Evolutionary conservation across 2,113 vertebrate species (phyloP).

Genomic region (Calidris pygmaea): DNA sequence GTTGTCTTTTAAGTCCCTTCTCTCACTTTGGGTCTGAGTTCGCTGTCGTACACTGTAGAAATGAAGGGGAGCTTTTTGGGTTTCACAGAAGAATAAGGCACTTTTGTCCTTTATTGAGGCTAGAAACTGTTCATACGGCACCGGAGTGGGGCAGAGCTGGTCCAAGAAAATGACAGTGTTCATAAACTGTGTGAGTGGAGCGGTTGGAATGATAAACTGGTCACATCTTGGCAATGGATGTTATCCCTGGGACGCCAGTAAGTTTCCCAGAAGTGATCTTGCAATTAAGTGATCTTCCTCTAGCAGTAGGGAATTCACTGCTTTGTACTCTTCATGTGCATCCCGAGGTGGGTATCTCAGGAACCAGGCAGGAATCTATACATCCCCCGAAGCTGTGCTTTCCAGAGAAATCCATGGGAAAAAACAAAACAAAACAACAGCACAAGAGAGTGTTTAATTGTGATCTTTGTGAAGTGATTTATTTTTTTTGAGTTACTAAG

Average conservation of each 20-base stretch:
- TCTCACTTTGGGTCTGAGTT: not conserved
- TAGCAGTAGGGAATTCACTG: not conserved
- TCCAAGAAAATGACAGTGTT: not conserved
- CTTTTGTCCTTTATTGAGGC: not conserved
- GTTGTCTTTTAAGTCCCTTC: not conserved
- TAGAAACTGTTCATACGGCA: rapidly evolving
- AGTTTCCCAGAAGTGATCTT: not conserved
- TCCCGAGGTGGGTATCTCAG: rapidly evolving
- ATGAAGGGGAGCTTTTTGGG: not conserved
- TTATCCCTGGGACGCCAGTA: not conserved
- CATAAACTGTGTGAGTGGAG: rapidly evolving
- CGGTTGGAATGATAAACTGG: not conserved
- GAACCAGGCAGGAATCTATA: not conserved
- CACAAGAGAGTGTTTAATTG: not conserved
- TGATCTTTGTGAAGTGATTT: not conserved
- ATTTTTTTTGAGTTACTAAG: not conserved
- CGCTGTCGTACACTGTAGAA: rapidly evolving
- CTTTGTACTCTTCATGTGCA: rapidly evolving
- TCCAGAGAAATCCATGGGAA: not conserved
- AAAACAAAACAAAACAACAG: too few species aligned
- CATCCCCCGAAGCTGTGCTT: not conserved
- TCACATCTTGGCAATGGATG: not conserved
- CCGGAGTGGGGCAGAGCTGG: not conserved
- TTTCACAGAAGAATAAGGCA: not conserved
- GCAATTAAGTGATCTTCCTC: not conserved